Percentiles rank a stretch among this genome's conserved stretches.
Evolutionary conservation across 2,113 vertebrate genomes (phyloP).

Genomic region (Jaculus jaculus): DNA sequence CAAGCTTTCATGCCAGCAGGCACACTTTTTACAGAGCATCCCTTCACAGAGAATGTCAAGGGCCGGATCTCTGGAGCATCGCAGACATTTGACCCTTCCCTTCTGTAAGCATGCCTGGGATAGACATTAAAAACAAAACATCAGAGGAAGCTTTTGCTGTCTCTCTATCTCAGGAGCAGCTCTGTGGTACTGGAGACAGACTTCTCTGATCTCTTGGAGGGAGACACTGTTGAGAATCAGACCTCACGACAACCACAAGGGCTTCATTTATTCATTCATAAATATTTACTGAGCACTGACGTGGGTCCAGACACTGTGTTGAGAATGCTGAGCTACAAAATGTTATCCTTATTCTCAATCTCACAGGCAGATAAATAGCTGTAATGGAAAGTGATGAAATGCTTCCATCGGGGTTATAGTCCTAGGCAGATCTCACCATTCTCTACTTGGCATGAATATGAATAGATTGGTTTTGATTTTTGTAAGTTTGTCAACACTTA

Average conservation of each 20-base stretch:
- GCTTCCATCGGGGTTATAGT: not conserved
- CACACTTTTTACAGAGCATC: not conserved
- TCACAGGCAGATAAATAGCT: not conserved
- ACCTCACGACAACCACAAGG: not conserved
- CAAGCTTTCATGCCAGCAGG: not conserved
- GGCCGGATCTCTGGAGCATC: not conserved
- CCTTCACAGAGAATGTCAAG: not conserved
- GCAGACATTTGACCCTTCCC: not conserved
- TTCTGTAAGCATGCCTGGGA: not conserved
- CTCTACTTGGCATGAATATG: not conserved
- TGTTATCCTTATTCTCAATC: not conserved
- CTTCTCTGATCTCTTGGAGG: not conserved
- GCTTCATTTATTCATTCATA: not conserved
- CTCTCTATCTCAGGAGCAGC: not conserved
- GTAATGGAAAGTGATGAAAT: not conserved
- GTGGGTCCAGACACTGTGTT: not conserved
- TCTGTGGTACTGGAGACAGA: not conserved
- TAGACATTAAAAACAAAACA: not conserved
- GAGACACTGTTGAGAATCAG: not conserved
- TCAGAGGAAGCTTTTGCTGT: not conserved
- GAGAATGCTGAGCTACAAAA: slow-evolving; percentile 3
- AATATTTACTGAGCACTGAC: not conserved
- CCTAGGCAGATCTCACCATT: not conserved
- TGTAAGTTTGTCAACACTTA: slow-evolving; percentile 24
- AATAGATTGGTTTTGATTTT: slow-evolving; percentile 18